Evolutionary conservation across 2,113 vertebrate genomes (phyloP).

Genomic region (Sterrhoptilus dennistouni): DNA sequence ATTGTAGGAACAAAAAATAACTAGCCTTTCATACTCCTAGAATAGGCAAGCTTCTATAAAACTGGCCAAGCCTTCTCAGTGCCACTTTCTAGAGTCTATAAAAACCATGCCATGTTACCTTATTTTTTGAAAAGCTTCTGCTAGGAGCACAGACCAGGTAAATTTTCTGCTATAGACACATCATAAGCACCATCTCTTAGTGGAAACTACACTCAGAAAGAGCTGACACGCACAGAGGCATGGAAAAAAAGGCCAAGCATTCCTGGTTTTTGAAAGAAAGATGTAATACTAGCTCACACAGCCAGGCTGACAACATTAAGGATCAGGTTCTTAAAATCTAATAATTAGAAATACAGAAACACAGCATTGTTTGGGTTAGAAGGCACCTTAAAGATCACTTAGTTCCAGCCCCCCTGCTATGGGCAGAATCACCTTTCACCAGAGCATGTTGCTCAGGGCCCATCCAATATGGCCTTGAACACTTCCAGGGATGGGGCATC

Average conservation of each 20-base stretch:
- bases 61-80: background rate
- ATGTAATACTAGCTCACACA: background rate
- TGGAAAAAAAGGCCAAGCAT: background rate
- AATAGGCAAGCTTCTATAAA: background rate
- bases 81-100: background rate
- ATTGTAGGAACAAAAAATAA: background rate
- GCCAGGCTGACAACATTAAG: background rate
- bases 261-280: background rate
- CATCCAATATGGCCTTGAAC: background rate
- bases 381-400: background rate
- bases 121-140: background rate
- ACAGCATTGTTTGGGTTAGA: background rate
- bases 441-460: background rate
- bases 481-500: background rate
- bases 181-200: background rate
- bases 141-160: background rate
- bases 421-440: background rate
- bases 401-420: fast-evolving
- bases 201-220: background rate
- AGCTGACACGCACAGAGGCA: background rate
- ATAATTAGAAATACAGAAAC: background rate
- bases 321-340: background rate
- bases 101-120: background rate
- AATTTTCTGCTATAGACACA: background rate
- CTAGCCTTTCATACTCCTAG: background rate